A percentile compares a stretch with the other conserved stretches of the same genome.
Conservation (phyloP, 2,888 invertebrate genomes). For the Apantesis nais region DNA sequence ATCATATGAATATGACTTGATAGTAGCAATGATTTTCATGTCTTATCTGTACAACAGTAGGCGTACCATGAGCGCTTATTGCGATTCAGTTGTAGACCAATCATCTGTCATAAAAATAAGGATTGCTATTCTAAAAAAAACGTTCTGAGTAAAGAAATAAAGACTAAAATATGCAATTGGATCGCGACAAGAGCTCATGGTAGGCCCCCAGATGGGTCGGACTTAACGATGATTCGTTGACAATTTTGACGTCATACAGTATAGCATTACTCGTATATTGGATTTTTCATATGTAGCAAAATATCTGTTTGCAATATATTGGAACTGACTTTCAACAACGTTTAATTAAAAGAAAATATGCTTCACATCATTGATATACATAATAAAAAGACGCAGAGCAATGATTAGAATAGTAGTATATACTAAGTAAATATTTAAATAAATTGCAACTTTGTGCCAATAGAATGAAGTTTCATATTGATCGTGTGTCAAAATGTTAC, state of each 20-base stretch:
- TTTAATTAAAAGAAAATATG: not conserved
- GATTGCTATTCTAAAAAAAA: too few relatives aligned
- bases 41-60: too few relatives aligned
- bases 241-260: not conserved
- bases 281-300: not conserved
- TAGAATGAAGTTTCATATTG: not conserved
- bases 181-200: too few relatives aligned
- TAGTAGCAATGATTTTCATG: too few relatives aligned
- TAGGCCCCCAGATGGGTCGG: conserved; percentile 32
- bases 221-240: conserved; percentile 45
- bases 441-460: not conserved
- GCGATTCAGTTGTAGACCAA: too few relatives aligned
- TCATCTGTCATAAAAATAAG: too few relatives aligned
- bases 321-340: not conserved
- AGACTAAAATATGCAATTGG: too few relatives aligned
- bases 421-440: not conserved
- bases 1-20: too few relatives aligned
- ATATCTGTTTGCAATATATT: not conserved
- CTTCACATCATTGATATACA: not conserved
- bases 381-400: not conserved
- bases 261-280: conserved; percentile 2
- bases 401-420: not conserved
- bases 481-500: not conserved
- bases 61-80: too few relatives aligned
- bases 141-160: too few relatives aligned